A percentile compares a stretch with the other conserved stretches of the same genome.
Conservation (phyloP, 2,888 invertebrate genomes). For the Brachyptera putata region DNA sequence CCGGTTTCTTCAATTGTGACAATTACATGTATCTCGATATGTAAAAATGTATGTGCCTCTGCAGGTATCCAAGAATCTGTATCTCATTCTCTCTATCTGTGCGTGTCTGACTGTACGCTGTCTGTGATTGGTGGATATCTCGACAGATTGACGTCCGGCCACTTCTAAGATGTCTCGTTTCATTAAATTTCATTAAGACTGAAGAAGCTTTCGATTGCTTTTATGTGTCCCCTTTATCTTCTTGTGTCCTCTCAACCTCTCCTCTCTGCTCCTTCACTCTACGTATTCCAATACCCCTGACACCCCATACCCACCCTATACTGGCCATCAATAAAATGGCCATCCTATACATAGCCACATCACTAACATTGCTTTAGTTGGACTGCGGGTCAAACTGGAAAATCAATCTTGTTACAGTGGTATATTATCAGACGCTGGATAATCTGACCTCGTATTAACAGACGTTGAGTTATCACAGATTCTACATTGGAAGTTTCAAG, state of each 20-base stretch:
- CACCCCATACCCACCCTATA: background rate
- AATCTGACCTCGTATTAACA: too few species aligned
- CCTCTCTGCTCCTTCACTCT: background rate
- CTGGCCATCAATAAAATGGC: constrained; percentile 1
- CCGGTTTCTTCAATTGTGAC: too few species aligned
- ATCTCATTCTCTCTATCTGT: background rate
- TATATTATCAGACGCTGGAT: too few species aligned
- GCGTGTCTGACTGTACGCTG: too few species aligned
- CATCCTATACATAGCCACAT: background rate
- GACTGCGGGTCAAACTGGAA: too few species aligned
- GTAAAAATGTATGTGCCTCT: too few species aligned
- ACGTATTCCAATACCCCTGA: background rate
- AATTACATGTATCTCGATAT: too few species aligned
- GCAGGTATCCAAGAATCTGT: too few species aligned
- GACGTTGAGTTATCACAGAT: too few species aligned
- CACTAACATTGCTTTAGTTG: background rate
- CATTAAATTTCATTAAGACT: constrained; percentile 5
- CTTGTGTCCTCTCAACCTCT: background rate
- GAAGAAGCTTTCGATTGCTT: constrained; percentile 10
- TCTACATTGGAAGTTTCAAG: too few species aligned
- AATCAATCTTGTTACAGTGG: too few species aligned
- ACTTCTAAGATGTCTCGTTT: constrained; percentile 5
- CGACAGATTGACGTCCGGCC: background rate
- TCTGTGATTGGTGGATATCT: background rate
- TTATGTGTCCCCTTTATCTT: constrained; percentile 15